phyloP scores from a whole-genome alignment of 2,888 invertebrate species.

The Lycocerus yunnanus region DNA sequence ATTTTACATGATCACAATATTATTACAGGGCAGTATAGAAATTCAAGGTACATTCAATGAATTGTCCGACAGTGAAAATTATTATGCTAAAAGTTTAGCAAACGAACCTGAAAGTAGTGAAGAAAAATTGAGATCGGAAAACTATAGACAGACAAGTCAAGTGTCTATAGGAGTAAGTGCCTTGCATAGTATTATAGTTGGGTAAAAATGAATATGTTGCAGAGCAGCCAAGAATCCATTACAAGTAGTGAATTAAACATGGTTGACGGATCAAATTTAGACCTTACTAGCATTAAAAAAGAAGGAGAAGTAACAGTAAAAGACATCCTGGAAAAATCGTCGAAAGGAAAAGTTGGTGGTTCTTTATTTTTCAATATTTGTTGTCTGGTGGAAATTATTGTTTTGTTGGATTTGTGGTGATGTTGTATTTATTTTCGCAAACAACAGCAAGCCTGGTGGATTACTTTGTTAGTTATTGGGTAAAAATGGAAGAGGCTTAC shows the following conservation, averaged over 20 bases:
- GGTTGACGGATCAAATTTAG: conserved; percentile 49
- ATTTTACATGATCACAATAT: conserved; percentile 63
- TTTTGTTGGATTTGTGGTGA: conserved; percentile 57
- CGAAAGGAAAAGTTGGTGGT: conserved; percentile 66
- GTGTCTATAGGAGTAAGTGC: conserved; percentile 45
- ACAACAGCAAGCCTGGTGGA: conserved; percentile 69
- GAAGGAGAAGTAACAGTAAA: conserved; percentile 55
- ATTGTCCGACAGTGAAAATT: conserved; percentile 55
- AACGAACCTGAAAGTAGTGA: conserved; percentile 52
- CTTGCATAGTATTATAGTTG: background rate
- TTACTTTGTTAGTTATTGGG: conserved; percentile 77
- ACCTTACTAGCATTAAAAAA: conserved; percentile 47
- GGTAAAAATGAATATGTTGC: conserved; percentile 17
- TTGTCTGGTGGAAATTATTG: conserved; percentile 59
- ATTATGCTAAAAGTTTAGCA: conserved; percentile 58
- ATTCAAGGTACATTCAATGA: conserved; percentile 57
- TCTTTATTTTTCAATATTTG: conserved; percentile 63
- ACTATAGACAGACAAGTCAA: conserved; percentile 67
- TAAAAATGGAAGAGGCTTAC: conserved; percentile 46
- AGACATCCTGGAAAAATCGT: conserved; percentile 61
- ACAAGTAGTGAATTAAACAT: conserved; percentile 52
- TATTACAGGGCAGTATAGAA: conserved; percentile 55
- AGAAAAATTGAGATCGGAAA: conserved; percentile 62
- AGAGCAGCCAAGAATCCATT: conserved; percentile 47
- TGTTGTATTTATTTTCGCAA: conserved; percentile 65